These are phyloP conservation scores for Porites rus DNA, from an alignment of 92 coral and sea anemone species.

Conservation along the genomic window DNA sequence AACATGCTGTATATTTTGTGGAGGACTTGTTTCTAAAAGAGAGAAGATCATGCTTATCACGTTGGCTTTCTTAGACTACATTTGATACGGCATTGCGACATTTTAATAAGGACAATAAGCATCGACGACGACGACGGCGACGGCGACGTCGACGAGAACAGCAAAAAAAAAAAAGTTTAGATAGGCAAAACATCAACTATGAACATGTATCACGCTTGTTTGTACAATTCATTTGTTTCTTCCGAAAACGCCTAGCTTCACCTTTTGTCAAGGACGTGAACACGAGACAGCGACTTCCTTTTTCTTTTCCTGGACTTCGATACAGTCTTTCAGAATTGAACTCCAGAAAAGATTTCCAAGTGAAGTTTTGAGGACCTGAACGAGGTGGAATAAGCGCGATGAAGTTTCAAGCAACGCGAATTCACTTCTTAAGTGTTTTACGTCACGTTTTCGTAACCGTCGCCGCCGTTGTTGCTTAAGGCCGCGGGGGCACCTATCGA, in stretches of 20 bases:
- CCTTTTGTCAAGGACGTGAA: background rate
- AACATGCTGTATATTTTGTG: conserved; percentile 35
- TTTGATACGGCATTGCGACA: too few species aligned
- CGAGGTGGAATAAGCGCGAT: background rate
- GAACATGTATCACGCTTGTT: background rate
- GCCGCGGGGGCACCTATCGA: too few species aligned
- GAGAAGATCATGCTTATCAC: background rate
- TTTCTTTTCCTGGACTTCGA: background rate
- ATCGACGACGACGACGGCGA: background rate
- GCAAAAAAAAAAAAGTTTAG: background rate
- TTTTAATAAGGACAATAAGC: background rate
- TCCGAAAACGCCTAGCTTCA: background rate
- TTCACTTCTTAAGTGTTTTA: background rate
- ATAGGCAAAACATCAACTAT: background rate
- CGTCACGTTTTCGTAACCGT: background rate
- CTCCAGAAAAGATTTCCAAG: background rate
- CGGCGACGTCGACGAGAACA: background rate
- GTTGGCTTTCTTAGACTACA: too few species aligned
- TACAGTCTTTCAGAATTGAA: rapidly evolving
- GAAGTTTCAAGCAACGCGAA: background rate
- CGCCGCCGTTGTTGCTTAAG: background rate
- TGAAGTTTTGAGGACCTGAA: background rate
- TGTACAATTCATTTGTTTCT: background rate
- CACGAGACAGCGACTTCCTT: background rate
- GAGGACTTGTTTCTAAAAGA: conserved; percentile 50